A percentile compares a stretch with the other conserved stretches of the same genome.
Evolutionary conservation across 2,113 vertebrate genomes (phyloP).

Genomic region (Arenaria interpres): DNA sequence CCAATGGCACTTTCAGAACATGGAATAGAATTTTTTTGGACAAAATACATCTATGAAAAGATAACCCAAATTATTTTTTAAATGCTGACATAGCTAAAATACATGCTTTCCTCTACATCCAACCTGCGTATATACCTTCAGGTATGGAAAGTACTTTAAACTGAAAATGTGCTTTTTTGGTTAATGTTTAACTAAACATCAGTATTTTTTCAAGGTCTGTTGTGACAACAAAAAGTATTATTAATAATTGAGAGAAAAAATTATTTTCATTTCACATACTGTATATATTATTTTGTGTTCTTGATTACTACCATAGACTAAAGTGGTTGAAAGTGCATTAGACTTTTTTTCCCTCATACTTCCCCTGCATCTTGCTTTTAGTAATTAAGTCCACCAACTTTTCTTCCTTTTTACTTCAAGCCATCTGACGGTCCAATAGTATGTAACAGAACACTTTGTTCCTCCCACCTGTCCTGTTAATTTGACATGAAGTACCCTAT

Average conservation of each 20-base stretch:
- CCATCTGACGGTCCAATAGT: neutral
- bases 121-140: neutral
- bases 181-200: neutral
- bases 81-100: neutral
- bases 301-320: neutral
- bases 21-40: neutral
- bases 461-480: neutral
- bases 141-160: neutral
- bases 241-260: neutral
- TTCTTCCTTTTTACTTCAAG: neutral
- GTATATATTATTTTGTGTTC: neutral
- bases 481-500: neutral
- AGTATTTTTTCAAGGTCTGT: neutral
- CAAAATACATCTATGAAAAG: neutral
- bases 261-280: neutral
- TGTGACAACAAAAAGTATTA: neutral
- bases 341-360: neutral
- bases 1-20: neutral
- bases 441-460: neutral
- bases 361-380: neutral
- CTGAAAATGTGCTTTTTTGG: neutral
- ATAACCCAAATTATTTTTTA: neutral
- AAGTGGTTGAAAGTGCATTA: neutral
- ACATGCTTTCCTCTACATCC: neutral
- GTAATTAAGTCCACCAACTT: neutral